Percentiles rank a stretch among this genome's conserved stretches.
Evolutionary conservation across 2,888 invertebrate species (phyloP).

Genomic region (Andrena bucephala): DNA sequence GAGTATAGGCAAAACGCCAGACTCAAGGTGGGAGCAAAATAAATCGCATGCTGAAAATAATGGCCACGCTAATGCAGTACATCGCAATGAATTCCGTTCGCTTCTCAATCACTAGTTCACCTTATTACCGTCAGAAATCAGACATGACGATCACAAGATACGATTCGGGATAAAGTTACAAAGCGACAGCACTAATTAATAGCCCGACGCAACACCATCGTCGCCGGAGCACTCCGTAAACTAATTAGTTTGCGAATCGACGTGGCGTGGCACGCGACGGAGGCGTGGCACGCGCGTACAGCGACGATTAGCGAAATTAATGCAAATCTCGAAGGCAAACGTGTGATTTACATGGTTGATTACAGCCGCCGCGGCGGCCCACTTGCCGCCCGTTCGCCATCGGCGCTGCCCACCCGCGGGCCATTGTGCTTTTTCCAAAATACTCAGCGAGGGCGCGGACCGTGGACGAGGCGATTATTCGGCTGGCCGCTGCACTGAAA

Average conservation of each 20-base stretch:
- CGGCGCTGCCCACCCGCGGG: not conserved
- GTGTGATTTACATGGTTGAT: constrained; percentile 65
- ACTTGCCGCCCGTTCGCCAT: not conserved
- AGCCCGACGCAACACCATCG: not conserved
- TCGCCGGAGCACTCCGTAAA: not conserved
- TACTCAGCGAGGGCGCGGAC: constrained; percentile 17
- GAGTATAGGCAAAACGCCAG: no score
- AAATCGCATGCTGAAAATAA: no score
- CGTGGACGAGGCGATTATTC: constrained; percentile 22
- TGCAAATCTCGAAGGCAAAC: constrained; percentile 68
- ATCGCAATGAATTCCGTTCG: no score
- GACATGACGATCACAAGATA: not conserved
- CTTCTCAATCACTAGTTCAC: no score
- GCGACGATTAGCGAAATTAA: constrained; percentile 68
- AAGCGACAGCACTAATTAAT: constrained; percentile 2
- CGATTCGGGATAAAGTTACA: not conserved
- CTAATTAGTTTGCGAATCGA: constrained; percentile 22
- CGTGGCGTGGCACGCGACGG: not conserved
- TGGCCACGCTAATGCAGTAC: no score
- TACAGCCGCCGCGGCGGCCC: not conserved
- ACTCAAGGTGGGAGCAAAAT: no score
- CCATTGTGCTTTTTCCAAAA: constrained; percentile 18
- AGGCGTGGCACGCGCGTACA: not conserved
- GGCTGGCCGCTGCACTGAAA: constrained; percentile 3
- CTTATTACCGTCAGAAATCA: not conserved